These are phyloP conservation scores for Potamarius usumacintae DNA, from an alignment of 2,113 vertebrate species.

Conservation along the genomic window DNA sequence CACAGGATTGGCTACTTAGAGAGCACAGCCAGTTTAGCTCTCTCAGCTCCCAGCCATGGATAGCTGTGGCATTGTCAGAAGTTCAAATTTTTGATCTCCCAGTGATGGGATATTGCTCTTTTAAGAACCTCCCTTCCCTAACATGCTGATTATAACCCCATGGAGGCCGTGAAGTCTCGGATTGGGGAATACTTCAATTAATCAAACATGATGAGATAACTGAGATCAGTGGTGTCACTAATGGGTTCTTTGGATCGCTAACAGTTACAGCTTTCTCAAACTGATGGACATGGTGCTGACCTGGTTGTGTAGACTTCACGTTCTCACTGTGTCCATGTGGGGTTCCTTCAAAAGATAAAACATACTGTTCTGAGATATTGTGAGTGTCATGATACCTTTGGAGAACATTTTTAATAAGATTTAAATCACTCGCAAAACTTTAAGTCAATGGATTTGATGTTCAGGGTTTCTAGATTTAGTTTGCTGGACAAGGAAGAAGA, in stretches of 20 bases:
- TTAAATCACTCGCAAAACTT: too few species aligned
- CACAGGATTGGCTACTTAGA: not conserved
- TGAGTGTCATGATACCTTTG: too few species aligned
- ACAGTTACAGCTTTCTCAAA: too few species aligned
- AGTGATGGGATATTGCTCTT: not conserved
- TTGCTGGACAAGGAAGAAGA: too few species aligned
- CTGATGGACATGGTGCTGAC: too few species aligned
- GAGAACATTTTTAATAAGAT: too few species aligned
- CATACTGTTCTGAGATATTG: too few species aligned
- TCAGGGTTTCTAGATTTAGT: not conserved
- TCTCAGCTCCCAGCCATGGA: not conserved
- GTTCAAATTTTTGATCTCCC: not conserved
- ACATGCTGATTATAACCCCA: not conserved
- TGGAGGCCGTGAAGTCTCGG: not conserved
- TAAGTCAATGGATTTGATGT: not conserved
- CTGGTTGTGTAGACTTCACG: not conserved
- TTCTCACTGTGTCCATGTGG: not conserved
- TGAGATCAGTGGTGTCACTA: not conserved
- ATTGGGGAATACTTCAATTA: not conserved
- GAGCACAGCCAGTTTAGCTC: not conserved
- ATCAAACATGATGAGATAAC: too few species aligned
- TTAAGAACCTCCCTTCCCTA: not conserved
- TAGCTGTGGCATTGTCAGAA: not conserved
- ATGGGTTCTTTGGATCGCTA: not conserved
- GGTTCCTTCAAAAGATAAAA: not conserved